These are phyloP conservation scores for Micropterix aruncella DNA, from an alignment of 2,888 invertebrate species.

Conservation along the genomic window DNA sequence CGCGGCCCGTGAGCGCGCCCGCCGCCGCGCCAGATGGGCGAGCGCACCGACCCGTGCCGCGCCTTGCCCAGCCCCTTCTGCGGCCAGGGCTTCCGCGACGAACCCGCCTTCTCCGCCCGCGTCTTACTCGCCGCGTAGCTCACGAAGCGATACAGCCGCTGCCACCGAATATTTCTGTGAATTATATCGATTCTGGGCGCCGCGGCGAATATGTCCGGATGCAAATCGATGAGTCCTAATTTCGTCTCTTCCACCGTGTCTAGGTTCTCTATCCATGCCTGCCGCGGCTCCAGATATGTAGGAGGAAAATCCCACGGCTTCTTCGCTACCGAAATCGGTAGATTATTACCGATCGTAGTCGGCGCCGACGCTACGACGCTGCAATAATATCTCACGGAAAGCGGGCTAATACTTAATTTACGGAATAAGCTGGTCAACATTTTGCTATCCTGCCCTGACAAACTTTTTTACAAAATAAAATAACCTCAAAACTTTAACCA, in stretches of 20 bases:
- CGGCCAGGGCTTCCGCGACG: slow-evolving; percentile 91
- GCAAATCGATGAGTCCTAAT: slow-evolving; percentile 74
- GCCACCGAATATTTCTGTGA: slow-evolving; percentile 79
- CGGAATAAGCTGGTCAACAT: background rate
- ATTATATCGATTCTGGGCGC: slow-evolving; percentile 80
- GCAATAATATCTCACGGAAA: background rate
- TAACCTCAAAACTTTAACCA: too few relatives aligned
- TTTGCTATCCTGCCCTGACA: too few relatives aligned
- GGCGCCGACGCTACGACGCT: slow-evolving; percentile 9
- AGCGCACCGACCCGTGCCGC: slow-evolving; percentile 83
- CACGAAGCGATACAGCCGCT: slow-evolving; percentile 65
- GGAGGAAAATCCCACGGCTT: slow-evolving; percentile 36
- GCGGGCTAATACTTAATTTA: background rate
- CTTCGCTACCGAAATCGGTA: slow-evolving; percentile 20
- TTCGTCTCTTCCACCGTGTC: slow-evolving; percentile 62
- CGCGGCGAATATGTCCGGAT: slow-evolving; percentile 75
- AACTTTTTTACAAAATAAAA: too few relatives aligned
- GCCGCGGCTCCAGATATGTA: slow-evolving; percentile 46
- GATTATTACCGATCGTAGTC: slow-evolving; percentile 13
- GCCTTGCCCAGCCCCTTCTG: slow-evolving; percentile 89
- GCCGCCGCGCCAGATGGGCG: slow-evolving; percentile 76
- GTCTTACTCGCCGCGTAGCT: slow-evolving; percentile 66
- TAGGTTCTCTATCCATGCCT: slow-evolving; percentile 80
- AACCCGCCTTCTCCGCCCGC: slow-evolving; percentile 76
- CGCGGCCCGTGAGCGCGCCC: slow-evolving; percentile 84